Conservation (phyloP, 1,140 invertebrate species). For the Diuraphis noxia region DNA sequence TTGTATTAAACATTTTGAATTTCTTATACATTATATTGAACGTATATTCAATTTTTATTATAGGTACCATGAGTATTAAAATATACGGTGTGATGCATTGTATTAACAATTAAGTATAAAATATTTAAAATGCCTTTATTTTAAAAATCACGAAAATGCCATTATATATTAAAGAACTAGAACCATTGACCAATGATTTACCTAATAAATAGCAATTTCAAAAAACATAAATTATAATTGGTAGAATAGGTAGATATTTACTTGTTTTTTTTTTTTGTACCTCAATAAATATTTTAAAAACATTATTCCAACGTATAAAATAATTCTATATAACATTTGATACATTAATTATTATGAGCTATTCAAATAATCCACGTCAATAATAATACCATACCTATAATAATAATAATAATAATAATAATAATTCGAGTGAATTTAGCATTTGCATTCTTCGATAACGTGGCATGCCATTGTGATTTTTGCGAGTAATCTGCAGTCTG, state of each 20-base stretch:
- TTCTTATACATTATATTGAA: not conserved
- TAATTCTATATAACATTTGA: not conserved
- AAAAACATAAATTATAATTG: no score
- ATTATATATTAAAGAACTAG: not conserved
- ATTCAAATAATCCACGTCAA: no score
- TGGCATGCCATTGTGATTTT: not conserved
- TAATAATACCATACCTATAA: no score
- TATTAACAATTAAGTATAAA: no score
- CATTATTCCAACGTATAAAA: no score
- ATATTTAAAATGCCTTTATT: not conserved
- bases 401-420: no score
- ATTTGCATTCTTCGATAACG: not conserved
- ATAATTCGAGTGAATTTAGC: not conserved
- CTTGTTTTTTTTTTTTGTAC: no score
- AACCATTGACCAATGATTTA: not conserved
- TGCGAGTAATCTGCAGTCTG: not conserved
- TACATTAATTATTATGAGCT: no score
- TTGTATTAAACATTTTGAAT: no score
- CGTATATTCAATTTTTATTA: not conserved
- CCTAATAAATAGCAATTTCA: no score
- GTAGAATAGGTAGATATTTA: no score
- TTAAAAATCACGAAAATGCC: not conserved
- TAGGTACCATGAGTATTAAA: not conserved
- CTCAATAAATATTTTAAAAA: no score
- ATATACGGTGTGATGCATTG: not conserved